Conservation (phyloP, 2,888 invertebrate genomes). For the Eupithecia insigniata region DNA sequence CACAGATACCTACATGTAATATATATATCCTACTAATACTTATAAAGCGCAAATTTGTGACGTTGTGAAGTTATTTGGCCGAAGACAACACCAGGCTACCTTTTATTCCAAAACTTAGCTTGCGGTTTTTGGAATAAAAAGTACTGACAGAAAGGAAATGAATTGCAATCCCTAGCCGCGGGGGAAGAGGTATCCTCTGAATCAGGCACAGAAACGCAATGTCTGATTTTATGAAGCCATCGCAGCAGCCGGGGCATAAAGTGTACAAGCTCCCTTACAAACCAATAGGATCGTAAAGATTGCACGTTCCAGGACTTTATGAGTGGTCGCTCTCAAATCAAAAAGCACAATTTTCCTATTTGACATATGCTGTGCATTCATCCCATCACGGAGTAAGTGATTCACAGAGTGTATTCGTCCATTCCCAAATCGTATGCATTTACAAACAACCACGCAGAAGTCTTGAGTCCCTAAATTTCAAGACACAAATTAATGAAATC, state of each 20-base stretch:
- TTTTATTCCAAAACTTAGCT: too few species aligned
- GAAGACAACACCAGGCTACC: too few species aligned
- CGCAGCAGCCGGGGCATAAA: background rate
- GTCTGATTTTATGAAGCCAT: constrained; percentile 1
- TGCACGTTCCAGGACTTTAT: constrained; percentile 5
- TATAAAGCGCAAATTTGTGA: too few species aligned
- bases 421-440: background rate
- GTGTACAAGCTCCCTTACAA: constrained; percentile 7
- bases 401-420: too few species aligned
- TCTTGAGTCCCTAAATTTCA: background rate
- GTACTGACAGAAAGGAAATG: too few species aligned
- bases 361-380: constrained; percentile 50
- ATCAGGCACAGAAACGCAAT: background rate
- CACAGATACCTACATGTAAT: background rate
- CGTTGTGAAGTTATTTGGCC: too few species aligned
- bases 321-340: constrained; percentile 2
- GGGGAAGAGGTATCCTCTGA: background rate
- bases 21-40: background rate
- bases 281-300: constrained; percentile 8
- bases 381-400: constrained; percentile 49
- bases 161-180: too few species aligned
- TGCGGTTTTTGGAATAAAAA: too few species aligned
- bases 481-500: background rate
- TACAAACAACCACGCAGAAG: background rate
- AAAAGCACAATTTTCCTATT: constrained; percentile 13